Base-by-base conservation (phyloP, 2,113 vertebrate species). In the Thalassarche chlororhynchos region DNA sequence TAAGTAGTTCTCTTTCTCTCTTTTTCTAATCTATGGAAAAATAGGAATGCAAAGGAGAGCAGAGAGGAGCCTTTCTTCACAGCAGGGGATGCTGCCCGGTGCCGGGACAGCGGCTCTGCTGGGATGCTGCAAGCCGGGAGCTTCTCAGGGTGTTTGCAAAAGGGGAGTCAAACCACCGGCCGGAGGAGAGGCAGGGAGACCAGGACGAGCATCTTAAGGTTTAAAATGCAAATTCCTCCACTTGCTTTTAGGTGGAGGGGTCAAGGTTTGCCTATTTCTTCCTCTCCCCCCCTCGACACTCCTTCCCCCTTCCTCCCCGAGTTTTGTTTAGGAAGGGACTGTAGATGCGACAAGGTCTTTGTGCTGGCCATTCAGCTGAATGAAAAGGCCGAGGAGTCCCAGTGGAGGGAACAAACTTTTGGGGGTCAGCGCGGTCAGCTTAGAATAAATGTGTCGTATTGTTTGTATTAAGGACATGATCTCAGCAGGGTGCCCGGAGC, bases 381-480 rank as follows among this genome's bases (percentile, higher is more conserved):
- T 99, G 99, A 99, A 99, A 99, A 98, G 98, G 98, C 98, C 97
- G 97, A 98, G 98, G 97, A 98, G 98, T 98, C 98, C 98, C 97
- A 98, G 98, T 94, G 96, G 98, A 98, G 98, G 99, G 99, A 99
- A 99, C 98, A 98, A 99, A 99, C 99, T 99, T 99, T 98, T 98
- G 99, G 98, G 98, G 99, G 99, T 99, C 99, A 99, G 98, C 93
- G 95, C 97, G 99, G 99, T 99, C 99, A 99, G 98, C 97, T 97
- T 96, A 92, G 98, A 97, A 99, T 99, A 99, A 99, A 99, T 99
- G 99, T 96, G 98, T 92, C 81, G 98, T 97, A 99, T 99, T 99
- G 99, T 99, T 97, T 98, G 98, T 96, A 99, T 98, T 98, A 98
- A 99, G 99, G 99, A 98, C 99, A 99, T 98, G 99, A 98, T 99